Evolutionary conservation across 1,140 invertebrate genomes (phyloP), one percentile per base, ranked within the genome.

Genomic region (Potamilus streckersoni): DNA sequence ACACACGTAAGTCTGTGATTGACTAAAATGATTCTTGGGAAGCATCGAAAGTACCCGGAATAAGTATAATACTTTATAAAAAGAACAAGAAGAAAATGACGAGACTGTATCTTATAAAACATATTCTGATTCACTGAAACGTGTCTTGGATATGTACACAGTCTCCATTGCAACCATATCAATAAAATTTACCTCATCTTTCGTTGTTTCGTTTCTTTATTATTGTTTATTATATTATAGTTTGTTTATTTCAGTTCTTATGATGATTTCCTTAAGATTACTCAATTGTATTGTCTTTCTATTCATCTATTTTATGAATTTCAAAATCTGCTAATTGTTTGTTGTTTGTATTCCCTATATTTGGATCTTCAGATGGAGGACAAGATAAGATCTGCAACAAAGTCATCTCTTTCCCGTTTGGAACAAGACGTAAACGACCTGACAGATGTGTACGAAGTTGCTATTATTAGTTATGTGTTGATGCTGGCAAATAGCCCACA

Each of bases 361-460:
- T 61, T 61, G 17, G 17, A 61, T 2, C 6, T 61, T 4, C 49
- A 71, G 59, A 13, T 79, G 57, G 79, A 76, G 27, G 63, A 59
- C 12, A 76, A 78, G 8, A 79, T 77, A 27, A 63, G 67, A 23
- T 19, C 67, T 4, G 74, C 65, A n/a, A 20, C 71, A 31, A 14
- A 38, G 1, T 64, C 62, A 19, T 65, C 70, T 2, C 20, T 79
- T 12, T 23, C 68, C 5, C 72, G 76, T 27, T 71, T 77, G 5
- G 75, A 77, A 61, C 38, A 55, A 13, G 27, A 77, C n/a, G 58
- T 72, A 6, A 13, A 55, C 16, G 17, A 19, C 11, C 31, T 78
- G 4, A 92, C 94, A 60, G 94, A 96, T 85, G 89, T 93, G 4
- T 97, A 98, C 88, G 92, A 95, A 1, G 84, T 97, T 57, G 92